phyloP scores from a whole-genome alignment of 2,888 invertebrate genomes.

The Micoletzkya japonica region DNA sequence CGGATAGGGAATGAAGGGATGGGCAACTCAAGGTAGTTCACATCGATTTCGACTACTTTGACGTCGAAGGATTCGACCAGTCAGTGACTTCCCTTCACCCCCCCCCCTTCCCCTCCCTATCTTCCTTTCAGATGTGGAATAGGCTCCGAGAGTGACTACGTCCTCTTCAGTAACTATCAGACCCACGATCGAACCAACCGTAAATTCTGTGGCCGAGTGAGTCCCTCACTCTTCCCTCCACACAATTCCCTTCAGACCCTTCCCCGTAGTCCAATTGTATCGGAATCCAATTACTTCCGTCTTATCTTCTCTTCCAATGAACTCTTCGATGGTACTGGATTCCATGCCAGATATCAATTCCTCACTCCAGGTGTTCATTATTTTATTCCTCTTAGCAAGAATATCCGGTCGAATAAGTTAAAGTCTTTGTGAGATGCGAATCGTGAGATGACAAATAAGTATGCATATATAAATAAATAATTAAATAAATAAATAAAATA shows the following conservation, averaged over 20 bases:
- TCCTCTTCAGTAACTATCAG: slow-evolving; percentile 92
- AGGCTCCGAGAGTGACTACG: slow-evolving; percentile 87
- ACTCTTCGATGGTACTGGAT: slow-evolving; percentile 88
- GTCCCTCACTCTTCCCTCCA: neutral
- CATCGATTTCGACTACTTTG: slow-evolving; percentile 85
- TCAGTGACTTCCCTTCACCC: slow-evolving; percentile 69
- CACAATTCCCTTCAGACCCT: slow-evolving; percentile 24
- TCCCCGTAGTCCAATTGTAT: slow-evolving; percentile 67
- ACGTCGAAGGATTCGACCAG: slow-evolving; percentile 91
- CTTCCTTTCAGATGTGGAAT: slow-evolving; percentile 78
- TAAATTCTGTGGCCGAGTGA: slow-evolving; percentile 77
- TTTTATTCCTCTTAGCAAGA: no score
- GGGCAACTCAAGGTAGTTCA: slow-evolving; percentile 69
- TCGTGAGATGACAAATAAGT: no score
- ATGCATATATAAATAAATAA: no score
- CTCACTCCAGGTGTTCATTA: slow-evolving; percentile 35
- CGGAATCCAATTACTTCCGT: slow-evolving; percentile 88
- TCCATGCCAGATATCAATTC: slow-evolving; percentile 88
- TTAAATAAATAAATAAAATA: no score
- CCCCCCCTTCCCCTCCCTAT: neutral
- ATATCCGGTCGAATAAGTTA: no score
- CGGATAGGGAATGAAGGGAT: no score
- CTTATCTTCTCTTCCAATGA: slow-evolving; percentile 92
- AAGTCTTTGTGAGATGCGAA: no score
- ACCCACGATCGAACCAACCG: slow-evolving; percentile 85